Percentiles rank a stretch among this genome's conserved stretches.
phyloP scores from a whole-genome alignment of 1,140 invertebrate species.

The Ptiloglossa arizonensis region DNA sequence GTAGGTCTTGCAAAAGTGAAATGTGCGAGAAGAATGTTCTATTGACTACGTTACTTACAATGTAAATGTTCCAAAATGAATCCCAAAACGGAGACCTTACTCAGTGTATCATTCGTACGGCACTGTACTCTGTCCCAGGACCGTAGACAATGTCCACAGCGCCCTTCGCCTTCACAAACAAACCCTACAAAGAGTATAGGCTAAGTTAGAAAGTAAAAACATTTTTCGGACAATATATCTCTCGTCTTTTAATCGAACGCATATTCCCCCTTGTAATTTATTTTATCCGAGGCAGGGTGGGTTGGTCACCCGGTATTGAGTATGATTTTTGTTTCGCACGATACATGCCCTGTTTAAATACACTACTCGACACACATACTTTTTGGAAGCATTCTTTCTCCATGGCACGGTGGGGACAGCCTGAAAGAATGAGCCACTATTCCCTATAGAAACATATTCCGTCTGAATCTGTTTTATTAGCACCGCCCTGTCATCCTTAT shows the following conservation, averaged over 20 bases:
- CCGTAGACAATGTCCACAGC: neutral
- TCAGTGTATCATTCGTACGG: neutral
- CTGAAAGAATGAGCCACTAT: slow-evolving; percentile 35
- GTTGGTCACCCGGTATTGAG: neutral
- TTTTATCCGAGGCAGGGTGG: neutral
- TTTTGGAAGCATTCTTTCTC: slow-evolving; percentile 43
- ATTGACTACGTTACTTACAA: neutral
- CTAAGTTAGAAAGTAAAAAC: neutral
- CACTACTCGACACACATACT: slow-evolving; percentile 25
- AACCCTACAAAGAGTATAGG: neutral
- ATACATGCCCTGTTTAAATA: slow-evolving; percentile 5
- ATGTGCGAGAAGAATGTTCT: no score
- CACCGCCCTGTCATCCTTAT: neutral
- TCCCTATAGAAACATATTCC: slow-evolving; percentile 19
- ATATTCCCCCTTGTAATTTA: neutral
- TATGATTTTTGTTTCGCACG: slow-evolving; percentile 12
- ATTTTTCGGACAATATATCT: neutral
- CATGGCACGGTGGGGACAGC: neutral
- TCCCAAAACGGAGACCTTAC: neutral
- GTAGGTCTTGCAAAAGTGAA: no score
- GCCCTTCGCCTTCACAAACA: slow-evolving; percentile 6
- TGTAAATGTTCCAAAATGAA: neutral
- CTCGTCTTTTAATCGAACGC: neutral
- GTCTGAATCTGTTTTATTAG: slow-evolving; percentile 2
- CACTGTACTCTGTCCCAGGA: slow-evolving; percentile 35